phyloP scores from a whole-genome alignment of 2,113 vertebrate species.

The Gallinago media region DNA sequence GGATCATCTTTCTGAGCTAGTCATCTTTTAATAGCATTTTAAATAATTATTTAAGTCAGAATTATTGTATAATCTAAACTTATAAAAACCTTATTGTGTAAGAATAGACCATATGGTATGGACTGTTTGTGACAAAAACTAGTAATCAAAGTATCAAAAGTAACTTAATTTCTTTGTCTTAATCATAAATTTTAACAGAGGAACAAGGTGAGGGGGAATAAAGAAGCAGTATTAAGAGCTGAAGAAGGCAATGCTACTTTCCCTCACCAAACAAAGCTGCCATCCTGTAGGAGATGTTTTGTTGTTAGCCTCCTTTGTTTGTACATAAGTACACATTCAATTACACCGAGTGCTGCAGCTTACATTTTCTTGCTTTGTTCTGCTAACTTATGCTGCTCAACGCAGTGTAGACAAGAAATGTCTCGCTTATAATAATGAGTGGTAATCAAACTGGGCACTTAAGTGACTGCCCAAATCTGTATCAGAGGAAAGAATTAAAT shows the following conservation, averaged over 20 bases:
- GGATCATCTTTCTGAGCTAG: background rate
- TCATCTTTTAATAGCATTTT: background rate
- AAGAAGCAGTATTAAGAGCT: background rate
- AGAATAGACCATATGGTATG: background rate
- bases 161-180: background rate
- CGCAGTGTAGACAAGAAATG: background rate
- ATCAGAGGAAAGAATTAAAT: background rate
- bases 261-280: background rate
- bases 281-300: background rate
- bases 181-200: background rate
- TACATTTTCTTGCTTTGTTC: background rate
- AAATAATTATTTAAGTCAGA: background rate
- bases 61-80: background rate
- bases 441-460: background rate
- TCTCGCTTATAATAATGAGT: background rate
- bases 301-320: background rate
- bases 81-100: background rate
- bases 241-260: background rate
- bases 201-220: background rate
- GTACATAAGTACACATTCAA: background rate
- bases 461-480: background rate
- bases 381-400: background rate
- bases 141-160: background rate
- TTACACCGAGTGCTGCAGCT: background rate
- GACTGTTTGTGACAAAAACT: background rate